Base-by-base conservation (phyloP, 2,888 invertebrate genomes). In the Cotesia congregata region DNA sequence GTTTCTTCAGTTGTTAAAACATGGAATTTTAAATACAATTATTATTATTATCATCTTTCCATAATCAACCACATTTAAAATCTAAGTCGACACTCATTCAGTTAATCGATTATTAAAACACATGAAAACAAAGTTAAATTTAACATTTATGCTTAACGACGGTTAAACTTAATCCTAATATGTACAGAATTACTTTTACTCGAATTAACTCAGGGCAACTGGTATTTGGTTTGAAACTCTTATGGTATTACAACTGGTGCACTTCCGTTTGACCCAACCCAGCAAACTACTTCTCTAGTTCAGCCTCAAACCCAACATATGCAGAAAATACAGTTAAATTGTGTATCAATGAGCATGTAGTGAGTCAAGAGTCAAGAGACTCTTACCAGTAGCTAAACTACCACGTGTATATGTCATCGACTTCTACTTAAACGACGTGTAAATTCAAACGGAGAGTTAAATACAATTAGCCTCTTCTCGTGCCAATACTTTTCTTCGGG, bases 191-290 rank as follows among this genome's bases (percentile, higher is more conserved):
- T 50, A 50, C 50, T 50, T 50, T 50, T 12, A 12, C 50, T 50
- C 50, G 50, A 50, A 12, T 50, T 50, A 50, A 50, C 50, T 50
- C 12, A 12, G 12, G 9, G 7, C 7, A 50, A 50, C 50, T 50
- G 7, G 50, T 50, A 50, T 50, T 50, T 50, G 50, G 50, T 50
- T 50, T 6, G 50, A 50, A 50, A 62, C 62, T 62, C 62, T 62
- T 20, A 62, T 20, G 15, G 62, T 15, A 17, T 17, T 62, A 62
- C 20, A 62, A 17, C 15, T 62, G 1, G 61, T 70, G 17, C 71
- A 62, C 40, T 72, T 39, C 62, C 71, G 61, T 2, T 39, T 72
- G 39, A 70, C 38, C 62, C 39, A 50, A 71, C 71, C 71, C 40
- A 72, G 17, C 40, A 50, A 50, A 50, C 9, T 50, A 50, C 50